Conservation (phyloP, 1,140 invertebrate species). For the Manduca sexta region DNA sequence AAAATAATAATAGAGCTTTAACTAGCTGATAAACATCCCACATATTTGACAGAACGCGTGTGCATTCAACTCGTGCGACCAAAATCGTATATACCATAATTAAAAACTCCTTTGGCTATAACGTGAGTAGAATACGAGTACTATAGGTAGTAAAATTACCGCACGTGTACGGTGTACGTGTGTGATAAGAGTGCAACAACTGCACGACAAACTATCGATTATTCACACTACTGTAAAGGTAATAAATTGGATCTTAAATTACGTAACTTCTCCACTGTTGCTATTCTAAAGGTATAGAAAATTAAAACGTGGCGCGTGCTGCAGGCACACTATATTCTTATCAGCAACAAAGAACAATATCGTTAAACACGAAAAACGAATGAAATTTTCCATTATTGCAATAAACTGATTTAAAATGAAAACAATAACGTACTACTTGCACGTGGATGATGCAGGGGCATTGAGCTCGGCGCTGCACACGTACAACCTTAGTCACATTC, state of each 20-base stretch:
- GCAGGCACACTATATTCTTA: slow-evolving; percentile 34
- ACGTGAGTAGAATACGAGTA: neutral
- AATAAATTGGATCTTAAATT: slow-evolving; percentile 30
- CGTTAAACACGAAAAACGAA: slow-evolving; percentile 48
- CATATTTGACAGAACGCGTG: too few relatives aligned
- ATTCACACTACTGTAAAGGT: slow-evolving; percentile 29
- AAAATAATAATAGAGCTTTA: too few relatives aligned
- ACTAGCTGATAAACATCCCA: too few relatives aligned
- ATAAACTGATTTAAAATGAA: slow-evolving; percentile 34
- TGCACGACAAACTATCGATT: slow-evolving; percentile 30
- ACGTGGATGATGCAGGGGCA: slow-evolving; percentile 32
- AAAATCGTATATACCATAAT: too few relatives aligned
- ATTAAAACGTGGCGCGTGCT: slow-evolving; percentile 16
- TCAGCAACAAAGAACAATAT: slow-evolving; percentile 45
- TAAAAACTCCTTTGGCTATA: neutral
- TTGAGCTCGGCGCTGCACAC: slow-evolving; percentile 11
- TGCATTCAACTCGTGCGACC: too few relatives aligned
- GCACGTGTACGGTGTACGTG: slow-evolving; percentile 52
- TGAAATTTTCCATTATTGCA: slow-evolving; percentile 53
- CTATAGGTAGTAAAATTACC: slow-evolving; percentile 16
- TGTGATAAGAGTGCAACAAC: slow-evolving; percentile 41
- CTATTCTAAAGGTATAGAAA: slow-evolving; percentile 9
- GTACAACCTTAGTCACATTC: neutral
- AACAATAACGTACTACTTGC: slow-evolving; percentile 27
- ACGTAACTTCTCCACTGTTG: slow-evolving; percentile 14